Conservation (phyloP, 1,140 invertebrate genomes). For the Thereuonema tuberculata region DNA sequence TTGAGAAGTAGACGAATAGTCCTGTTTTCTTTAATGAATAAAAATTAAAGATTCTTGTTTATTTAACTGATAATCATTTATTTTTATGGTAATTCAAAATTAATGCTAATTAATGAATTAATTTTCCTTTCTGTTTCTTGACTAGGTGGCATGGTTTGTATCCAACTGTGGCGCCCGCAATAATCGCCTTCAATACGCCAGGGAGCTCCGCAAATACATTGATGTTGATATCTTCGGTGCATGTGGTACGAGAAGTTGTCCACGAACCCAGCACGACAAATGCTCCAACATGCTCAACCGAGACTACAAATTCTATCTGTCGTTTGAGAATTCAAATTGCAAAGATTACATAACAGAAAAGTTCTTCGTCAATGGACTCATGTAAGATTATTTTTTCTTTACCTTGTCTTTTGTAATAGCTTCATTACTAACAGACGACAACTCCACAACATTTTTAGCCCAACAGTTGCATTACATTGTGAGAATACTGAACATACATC, state of each 20-base stretch:
- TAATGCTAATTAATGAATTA: neutral
- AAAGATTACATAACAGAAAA: constrained; percentile 57
- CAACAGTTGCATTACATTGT: too few relatives aligned
- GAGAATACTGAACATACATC: too few relatives aligned
- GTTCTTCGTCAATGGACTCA: constrained; percentile 22
- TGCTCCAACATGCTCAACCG: constrained; percentile 36
- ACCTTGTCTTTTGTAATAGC: too few relatives aligned
- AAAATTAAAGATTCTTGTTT: too few relatives aligned
- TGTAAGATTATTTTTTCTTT: neutral
- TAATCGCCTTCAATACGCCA: constrained; percentile 42
- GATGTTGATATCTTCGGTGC: constrained; percentile 42
- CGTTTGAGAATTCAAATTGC: constrained; percentile 59
- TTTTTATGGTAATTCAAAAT: constrained; percentile 2
- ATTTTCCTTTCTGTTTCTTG: too few relatives aligned
- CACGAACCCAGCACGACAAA: constrained; percentile 42
- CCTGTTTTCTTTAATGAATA: too few relatives aligned
- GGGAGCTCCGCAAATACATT: constrained; percentile 39
- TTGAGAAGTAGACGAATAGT: too few relatives aligned
- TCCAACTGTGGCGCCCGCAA: constrained; percentile 45
- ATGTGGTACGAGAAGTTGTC: constrained; percentile 37
- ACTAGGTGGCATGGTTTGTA: constrained; percentile 39
- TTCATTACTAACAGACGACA: too few relatives aligned
- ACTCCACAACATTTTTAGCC: too few relatives aligned
- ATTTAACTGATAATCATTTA: too few relatives aligned
- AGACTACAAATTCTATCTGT: constrained; percentile 54